A percentile compares a stretch with the other conserved stretches of the same genome.
Evolutionary conservation across 2,113 vertebrate species (phyloP).

Genomic region (Vulpes lagopus): DNA sequence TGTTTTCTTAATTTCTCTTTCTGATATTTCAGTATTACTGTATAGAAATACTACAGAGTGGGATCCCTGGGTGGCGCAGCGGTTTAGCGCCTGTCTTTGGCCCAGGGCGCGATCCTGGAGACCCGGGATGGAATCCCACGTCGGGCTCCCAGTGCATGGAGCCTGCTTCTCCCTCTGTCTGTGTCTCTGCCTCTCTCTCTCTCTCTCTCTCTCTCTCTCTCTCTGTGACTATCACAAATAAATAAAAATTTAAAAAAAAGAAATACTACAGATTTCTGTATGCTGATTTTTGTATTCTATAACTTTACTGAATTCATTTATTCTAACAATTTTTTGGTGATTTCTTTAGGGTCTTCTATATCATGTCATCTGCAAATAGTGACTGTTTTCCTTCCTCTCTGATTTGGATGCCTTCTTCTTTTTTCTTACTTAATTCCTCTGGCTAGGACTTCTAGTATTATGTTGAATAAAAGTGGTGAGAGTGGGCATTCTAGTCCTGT

Average conservation of each 20-base stretch:
- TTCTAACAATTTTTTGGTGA: neutral
- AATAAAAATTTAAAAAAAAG: neutral
- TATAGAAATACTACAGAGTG: neutral
- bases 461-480: neutral
- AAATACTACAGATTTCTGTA: neutral
- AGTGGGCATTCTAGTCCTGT: neutral
- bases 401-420: neutral
- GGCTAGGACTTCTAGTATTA: neutral
- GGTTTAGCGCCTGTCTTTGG: too few species aligned
- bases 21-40: neutral
- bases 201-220: too few species aligned
- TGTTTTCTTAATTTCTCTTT: neutral
- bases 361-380: neutral
- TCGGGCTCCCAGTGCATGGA: too few species aligned
- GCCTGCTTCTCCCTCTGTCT: too few species aligned
- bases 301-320: neutral
- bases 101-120: too few species aligned
- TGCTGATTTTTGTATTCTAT: neutral
- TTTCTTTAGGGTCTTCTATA: neutral
- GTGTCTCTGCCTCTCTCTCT: too few species aligned
- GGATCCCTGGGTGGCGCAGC: too few species aligned
- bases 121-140: too few species aligned
- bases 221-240: too few species aligned
- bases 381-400: neutral
- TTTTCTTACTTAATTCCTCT: neutral